Evolutionary conservation across 1,140 invertebrate species (phyloP).

Genomic region (Lasioglossum albipes): DNA sequence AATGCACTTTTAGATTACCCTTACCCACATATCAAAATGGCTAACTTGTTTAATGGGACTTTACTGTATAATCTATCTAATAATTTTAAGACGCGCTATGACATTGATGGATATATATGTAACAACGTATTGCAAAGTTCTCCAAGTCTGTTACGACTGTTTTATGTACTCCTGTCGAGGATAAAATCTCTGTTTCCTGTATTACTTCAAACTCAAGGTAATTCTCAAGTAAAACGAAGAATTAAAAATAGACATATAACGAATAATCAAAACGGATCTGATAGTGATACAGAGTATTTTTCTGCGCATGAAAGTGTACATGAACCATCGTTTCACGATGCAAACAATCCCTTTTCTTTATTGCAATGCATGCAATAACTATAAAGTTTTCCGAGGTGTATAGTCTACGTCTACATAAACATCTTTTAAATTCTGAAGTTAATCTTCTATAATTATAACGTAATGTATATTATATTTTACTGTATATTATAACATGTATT

Average conservation of each 20-base stretch:
- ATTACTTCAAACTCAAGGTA: conserved; percentile 16
- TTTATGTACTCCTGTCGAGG: conserved; percentile 64
- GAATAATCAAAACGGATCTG: conserved; percentile 5
- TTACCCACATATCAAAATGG: conserved; percentile 80
- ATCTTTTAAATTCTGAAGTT: not conserved
- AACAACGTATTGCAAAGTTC: conserved; percentile 79
- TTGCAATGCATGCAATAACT: conserved; percentile 6
- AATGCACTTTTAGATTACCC: conserved; percentile 84
- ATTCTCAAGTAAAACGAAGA: conserved; percentile 32
- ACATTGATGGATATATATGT: conserved; percentile 80
- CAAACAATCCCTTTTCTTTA: conserved; percentile 62
- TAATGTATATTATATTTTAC: not conserved
- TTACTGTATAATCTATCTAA: conserved; percentile 87
- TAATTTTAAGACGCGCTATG: conserved; percentile 80
- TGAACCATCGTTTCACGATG: conserved; percentile 55
- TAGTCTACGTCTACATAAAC: not conserved
- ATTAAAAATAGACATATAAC: conserved; percentile 32
- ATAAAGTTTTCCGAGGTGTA: too few species aligned
- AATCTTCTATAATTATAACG: not conserved
- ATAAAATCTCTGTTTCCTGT: conserved; percentile 48
- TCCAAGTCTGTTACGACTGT: conserved; percentile 77
- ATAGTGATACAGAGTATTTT: conserved; percentile 20
- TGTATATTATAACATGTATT: not conserved
- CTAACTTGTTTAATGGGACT: conserved; percentile 85
- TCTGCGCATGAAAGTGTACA: conserved; percentile 30